These are phyloP conservation scores for Eudemis profundana DNA, from an alignment of 2,888 invertebrate genomes.

Conservation along the genomic window DNA sequence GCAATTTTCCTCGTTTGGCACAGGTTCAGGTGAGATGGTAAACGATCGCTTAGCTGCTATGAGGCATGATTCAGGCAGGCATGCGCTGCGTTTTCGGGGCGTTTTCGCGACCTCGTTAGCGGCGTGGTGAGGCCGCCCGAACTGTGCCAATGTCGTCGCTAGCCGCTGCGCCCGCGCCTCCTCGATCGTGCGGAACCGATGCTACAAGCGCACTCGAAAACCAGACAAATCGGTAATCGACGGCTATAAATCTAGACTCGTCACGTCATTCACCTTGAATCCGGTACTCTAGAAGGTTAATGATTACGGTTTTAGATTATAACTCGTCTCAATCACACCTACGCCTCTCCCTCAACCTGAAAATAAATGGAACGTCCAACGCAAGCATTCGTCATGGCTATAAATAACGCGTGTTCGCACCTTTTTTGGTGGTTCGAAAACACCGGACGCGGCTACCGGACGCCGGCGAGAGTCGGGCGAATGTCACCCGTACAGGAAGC, in stretches of 20 bases:
- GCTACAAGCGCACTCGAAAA: slow-evolving; percentile 51
- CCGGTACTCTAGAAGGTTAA: slow-evolving; percentile 30
- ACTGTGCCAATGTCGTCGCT: slow-evolving; percentile 82
- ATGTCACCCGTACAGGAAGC: slow-evolving; percentile 63
- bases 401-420: slow-evolving; percentile 81
- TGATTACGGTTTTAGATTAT: slow-evolving; percentile 38
- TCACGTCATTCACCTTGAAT: slow-evolving; percentile 49
- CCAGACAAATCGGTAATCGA: slow-evolving; percentile 49
- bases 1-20: slow-evolving; percentile 68
- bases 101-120: slow-evolving; percentile 78
- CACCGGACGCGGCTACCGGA: slow-evolving; percentile 83
- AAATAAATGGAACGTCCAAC: slow-evolving; percentile 72
- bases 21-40: slow-evolving; percentile 59
- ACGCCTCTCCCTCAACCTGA: slow-evolving; percentile 69
- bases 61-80: slow-evolving; percentile 78
- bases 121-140: slow-evolving; percentile 75
- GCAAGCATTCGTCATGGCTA: slow-evolving; percentile 76
- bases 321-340: slow-evolving; percentile 61
- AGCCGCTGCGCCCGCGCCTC: slow-evolving; percentile 57
- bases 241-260: slow-evolving; percentile 38
- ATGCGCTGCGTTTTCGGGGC: slow-evolving; percentile 78
- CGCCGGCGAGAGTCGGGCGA: slow-evolving; percentile 69
- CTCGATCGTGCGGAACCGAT: slow-evolving; percentile 76
- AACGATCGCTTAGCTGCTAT: slow-evolving; percentile 62
- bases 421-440: slow-evolving; percentile 83